phyloP scores from a whole-genome alignment of 2,888 invertebrate genomes.

The Ophion obscuratus region DNA sequence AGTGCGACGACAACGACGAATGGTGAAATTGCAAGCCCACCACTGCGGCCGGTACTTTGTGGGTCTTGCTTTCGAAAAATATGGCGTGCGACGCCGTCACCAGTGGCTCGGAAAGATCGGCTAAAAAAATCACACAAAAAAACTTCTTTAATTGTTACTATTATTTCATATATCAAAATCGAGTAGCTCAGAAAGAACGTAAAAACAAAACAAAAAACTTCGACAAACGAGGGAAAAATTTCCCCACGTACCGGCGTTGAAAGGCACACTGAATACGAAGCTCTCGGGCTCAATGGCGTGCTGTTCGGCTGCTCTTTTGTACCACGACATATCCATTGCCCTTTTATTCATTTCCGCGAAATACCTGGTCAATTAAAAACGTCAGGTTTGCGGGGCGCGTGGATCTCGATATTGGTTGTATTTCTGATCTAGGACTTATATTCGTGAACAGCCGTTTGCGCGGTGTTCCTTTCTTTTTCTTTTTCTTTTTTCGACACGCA shows the following conservation, averaged over 20 bases:
- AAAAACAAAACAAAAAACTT: too few relatives aligned
- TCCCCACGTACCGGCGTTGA: conserved; percentile 87
- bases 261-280: conserved; percentile 95
- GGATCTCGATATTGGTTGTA: conserved; percentile 41
- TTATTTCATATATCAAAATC: too few relatives aligned
- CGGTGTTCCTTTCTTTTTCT: conserved; percentile 6
- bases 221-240: background rate
- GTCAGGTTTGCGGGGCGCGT: conserved; percentile 58
- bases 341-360: conserved; percentile 92
- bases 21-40: conserved; percentile 96
- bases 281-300: conserved; percentile 94
- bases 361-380: conserved; percentile 86
- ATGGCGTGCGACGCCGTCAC: conserved; percentile 97
- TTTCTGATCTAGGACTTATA: conserved; percentile 25
- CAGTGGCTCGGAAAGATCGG: conserved; percentile 86
- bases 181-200: too few relatives aligned
- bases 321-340: conserved; percentile 96
- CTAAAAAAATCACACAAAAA: conserved; percentile 66
- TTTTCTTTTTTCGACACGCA: background rate
- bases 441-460: too few relatives aligned
- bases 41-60: conserved; percentile 94
- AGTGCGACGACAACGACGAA: conserved; percentile 92
- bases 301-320: conserved; percentile 95
- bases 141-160: background rate
- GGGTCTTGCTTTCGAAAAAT: conserved; percentile 93